Conservation (phyloP, 2,888 invertebrate genomes). For the Leucophora obtusa region DNA sequence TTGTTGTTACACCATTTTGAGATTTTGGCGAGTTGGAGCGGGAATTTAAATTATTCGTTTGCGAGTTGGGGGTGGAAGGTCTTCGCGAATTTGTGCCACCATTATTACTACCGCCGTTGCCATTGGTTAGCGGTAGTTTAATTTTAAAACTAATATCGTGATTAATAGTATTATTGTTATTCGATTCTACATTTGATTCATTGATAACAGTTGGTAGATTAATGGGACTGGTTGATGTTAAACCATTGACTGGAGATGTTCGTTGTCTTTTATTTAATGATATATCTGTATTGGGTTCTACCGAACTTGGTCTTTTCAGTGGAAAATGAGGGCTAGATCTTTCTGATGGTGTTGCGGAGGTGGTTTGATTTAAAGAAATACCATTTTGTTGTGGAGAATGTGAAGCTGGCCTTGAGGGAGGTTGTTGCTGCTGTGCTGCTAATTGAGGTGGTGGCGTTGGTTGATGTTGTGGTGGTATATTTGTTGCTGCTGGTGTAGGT, state of each 20-base stretch:
- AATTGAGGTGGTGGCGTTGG: conserved; percentile 18
- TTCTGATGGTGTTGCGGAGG: background rate
- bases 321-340: conserved; percentile 19
- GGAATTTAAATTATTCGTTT: conserved; percentile 52
- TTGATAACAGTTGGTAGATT: conserved; percentile 62
- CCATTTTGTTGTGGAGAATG: conserved; percentile 44
- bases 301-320: conserved; percentile 41
- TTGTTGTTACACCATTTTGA: conserved; percentile 54
- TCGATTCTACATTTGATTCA: conserved; percentile 49
- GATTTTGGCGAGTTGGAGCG: conserved; percentile 62
- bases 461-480: no score
- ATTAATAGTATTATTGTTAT: conserved; percentile 8
- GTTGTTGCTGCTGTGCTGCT: conserved; percentile 40
- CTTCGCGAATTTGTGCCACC: conserved; percentile 45
- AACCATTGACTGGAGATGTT: conserved; percentile 46
- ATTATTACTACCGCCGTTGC: background rate
- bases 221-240: conserved; percentile 54
- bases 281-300: conserved; percentile 31
- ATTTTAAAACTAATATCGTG: conserved; percentile 59
- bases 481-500: conserved; percentile 27
- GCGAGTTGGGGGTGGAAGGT: conserved; percentile 48
- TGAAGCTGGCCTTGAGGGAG: conserved; percentile 55
- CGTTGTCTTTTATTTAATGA: conserved; percentile 40
- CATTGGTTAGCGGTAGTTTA: conserved; percentile 41
- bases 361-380: background rate